A percentile compares a stretch with the other conserved stretches of the same genome.
Conservation (phyloP, 2,888 invertebrate species). For the Anagyrus pseudococci region DNA sequence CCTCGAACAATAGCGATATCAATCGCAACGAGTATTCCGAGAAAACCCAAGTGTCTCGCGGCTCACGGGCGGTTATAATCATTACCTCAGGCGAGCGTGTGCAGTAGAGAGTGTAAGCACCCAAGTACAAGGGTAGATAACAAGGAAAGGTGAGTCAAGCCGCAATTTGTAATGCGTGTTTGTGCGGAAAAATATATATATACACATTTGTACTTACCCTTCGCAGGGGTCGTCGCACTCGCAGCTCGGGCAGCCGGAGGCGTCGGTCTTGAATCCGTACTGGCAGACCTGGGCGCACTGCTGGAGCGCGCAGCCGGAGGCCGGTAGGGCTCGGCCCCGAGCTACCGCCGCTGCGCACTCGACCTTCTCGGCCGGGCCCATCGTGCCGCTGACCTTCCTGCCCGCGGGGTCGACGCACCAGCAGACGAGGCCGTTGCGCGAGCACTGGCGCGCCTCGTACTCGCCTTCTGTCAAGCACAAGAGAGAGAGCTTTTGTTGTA, state of each 20-base stretch:
- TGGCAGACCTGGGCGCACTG: constrained; percentile 85
- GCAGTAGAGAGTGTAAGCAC: too few relatives aligned
- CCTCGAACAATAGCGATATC: too few relatives aligned
- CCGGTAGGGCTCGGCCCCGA: constrained; percentile 48
- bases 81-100: too few relatives aligned
- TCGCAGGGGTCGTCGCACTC: constrained; percentile 87
- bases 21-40: too few relatives aligned
- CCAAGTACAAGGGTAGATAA: too few relatives aligned
- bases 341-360: constrained; percentile 63
- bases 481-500: too few relatives aligned
- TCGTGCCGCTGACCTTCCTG: constrained; percentile 78
- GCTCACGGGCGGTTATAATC: too few relatives aligned
- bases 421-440: constrained; percentile 83
- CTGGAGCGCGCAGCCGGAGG: constrained; percentile 68
- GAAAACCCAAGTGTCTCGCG: too few relatives aligned
- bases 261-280: constrained; percentile 78
- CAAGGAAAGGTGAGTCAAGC: not conserved
- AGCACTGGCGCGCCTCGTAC: constrained; percentile 79
- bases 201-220: constrained; percentile 64
- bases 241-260: constrained; percentile 80
- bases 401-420: constrained; percentile 85
- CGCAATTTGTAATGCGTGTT: not conserved
- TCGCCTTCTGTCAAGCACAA: constrained; percentile 69
- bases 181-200: not conserved
- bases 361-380: constrained; percentile 77